Conservation (phyloP, 1,140 invertebrate species). For the Epicauta chinensis region DNA sequence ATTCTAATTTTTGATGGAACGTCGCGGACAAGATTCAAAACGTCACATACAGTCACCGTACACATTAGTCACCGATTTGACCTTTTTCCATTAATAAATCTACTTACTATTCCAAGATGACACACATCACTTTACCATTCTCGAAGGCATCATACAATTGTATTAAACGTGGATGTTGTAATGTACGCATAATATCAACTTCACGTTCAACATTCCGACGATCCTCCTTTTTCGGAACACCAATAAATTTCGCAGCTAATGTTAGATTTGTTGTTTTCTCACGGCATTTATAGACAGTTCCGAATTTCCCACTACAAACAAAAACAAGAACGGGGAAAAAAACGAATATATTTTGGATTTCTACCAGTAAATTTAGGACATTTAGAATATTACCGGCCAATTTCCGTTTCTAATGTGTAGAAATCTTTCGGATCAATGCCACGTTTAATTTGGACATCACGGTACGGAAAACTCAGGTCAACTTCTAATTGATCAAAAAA, state of each 20-base stretch:
- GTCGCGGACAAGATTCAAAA: no score
- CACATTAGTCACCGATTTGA: no score
- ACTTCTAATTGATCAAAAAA: slow-evolving; percentile 55
- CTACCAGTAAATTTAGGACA: slow-evolving; percentile 16
- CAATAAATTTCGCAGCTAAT: slow-evolving; percentile 91
- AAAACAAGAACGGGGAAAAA: slow-evolving; percentile 35
- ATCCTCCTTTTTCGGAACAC: slow-evolving; percentile 77
- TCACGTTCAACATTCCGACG: slow-evolving; percentile 87
- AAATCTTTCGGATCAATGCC: slow-evolving; percentile 71
- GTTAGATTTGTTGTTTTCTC: slow-evolving; percentile 74
- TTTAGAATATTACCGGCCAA: slow-evolving; percentile 60
- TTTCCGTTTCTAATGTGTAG: slow-evolving; percentile 75
- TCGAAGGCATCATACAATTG: slow-evolving; percentile 96
- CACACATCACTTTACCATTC: slow-evolving; percentile 84
- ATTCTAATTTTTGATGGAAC: background rate
- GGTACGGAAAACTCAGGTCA: slow-evolving; percentile 74
- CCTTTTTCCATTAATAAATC: no score
- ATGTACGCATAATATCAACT: slow-evolving; percentile 90
- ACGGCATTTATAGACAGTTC: slow-evolving; percentile 87
- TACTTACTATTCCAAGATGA: slow-evolving; percentile 94
- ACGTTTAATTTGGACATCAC: slow-evolving; percentile 71
- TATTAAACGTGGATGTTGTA: slow-evolving; percentile 90
- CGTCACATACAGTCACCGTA: no score
- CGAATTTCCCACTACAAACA: slow-evolving; percentile 89
- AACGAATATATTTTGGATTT: background rate